Conservation (phyloP, 2,888 invertebrate genomes). For the Luperina nickerlii region DNA sequence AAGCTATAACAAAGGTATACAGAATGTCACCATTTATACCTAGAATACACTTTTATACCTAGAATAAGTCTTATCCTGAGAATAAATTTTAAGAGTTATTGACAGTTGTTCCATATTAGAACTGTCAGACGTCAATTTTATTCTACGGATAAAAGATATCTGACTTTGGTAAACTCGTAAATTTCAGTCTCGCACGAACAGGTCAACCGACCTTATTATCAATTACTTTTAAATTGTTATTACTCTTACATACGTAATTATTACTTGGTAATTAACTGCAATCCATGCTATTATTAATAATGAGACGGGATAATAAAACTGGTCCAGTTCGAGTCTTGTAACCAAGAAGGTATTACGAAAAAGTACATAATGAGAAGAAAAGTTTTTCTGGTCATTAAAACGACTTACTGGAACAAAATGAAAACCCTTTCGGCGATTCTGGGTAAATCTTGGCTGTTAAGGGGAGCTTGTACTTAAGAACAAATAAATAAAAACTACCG, state of each 20-base stretch:
- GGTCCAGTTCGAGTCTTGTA: background rate
- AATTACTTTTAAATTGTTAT: constrained; percentile 61
- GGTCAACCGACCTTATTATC: constrained; percentile 16
- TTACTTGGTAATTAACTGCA: constrained; percentile 31
- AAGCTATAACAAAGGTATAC: constrained; percentile 15
- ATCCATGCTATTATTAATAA: constrained; percentile 35
- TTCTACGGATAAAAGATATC: too few relatives aligned
- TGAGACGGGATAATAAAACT: constrained; percentile 29
- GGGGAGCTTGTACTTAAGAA: background rate
- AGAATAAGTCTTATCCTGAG: too few relatives aligned
- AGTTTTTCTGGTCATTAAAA: constrained; percentile 14
- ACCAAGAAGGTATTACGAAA: constrained; percentile 5
- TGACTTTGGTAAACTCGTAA: too few relatives aligned
- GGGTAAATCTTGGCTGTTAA: background rate
- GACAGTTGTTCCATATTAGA: too few relatives aligned
- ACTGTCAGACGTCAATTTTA: too few relatives aligned
- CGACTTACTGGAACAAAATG: background rate
- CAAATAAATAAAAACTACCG: too few relatives aligned
- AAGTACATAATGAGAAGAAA: constrained; percentile 15
- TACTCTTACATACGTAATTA: constrained; percentile 32
- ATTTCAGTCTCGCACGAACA: constrained; percentile 17
- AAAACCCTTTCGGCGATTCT: constrained; percentile 11
- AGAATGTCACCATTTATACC: too few relatives aligned
- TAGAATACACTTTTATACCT: too few relatives aligned
- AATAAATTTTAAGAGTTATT: too few relatives aligned